Conservation (phyloP, 2,797 vertebrate species). For the Micromesistius poutassou region DNA sequence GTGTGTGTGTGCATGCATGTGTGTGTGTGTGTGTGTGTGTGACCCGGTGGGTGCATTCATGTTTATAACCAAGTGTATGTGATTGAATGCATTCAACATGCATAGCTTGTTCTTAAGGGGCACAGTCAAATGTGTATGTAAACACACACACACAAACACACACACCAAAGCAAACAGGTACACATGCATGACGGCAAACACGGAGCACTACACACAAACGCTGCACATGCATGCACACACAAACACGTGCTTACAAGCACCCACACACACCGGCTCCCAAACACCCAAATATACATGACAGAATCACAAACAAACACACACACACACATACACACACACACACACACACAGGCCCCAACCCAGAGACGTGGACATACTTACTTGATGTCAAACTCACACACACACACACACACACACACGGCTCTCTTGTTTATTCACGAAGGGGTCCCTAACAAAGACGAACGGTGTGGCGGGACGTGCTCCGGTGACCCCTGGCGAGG, state of each 20-base stretch:
- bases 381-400: too few relatives aligned
- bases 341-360: not conserved
- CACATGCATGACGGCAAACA: not conserved
- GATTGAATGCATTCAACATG: slow-evolving; percentile 6
- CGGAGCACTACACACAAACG: slow-evolving; percentile 21
- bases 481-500: slow-evolving; percentile 43
- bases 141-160: slow-evolving; percentile 33
- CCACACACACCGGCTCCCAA: slow-evolving; percentile 13
- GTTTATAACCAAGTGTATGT: not conserved
- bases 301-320: slow-evolving; percentile 24
- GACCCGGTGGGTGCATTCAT: not conserved
- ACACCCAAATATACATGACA: not conserved
- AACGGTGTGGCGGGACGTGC: slow-evolving; percentile 48
- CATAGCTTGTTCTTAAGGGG: not conserved
- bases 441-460: slow-evolving; percentile 34
- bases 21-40: slow-evolving; percentile 18
- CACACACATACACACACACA: not conserved
- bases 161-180: slow-evolving; percentile 7
- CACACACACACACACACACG: slow-evolving; percentile 12
- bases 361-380: too few relatives aligned
- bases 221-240: not conserved
- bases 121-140: not conserved
- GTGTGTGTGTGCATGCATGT: slow-evolving; percentile 6
- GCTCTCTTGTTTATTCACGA: slow-evolving; percentile 55
- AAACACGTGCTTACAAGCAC: slow-evolving; percentile 13